phyloP scores from a whole-genome alignment of 2,888 invertebrate genomes.

The Drosophila mimetica region DNA sequence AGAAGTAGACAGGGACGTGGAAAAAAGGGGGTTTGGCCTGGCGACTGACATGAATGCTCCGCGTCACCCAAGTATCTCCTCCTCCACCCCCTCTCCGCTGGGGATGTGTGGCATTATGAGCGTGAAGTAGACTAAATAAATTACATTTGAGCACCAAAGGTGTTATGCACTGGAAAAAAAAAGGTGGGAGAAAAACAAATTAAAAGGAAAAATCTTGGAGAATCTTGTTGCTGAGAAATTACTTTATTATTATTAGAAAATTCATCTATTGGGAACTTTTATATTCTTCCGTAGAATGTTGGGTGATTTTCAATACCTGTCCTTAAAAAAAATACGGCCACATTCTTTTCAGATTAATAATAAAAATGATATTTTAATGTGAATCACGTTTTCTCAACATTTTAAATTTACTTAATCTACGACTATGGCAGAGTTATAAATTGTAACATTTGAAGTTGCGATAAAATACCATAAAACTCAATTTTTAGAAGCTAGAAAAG shows the following conservation, averaged over 20 bases:
- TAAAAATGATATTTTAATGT: no score
- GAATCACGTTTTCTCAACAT: no score
- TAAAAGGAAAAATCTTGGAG: neutral
- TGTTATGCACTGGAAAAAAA: slow-evolving; percentile 59
- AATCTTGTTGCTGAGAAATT: no score
- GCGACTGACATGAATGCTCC: slow-evolving; percentile 63
- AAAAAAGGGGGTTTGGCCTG: slow-evolving; percentile 7
- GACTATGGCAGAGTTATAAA: no score
- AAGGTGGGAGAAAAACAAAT: neutral
- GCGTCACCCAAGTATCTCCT: slow-evolving; percentile 10
- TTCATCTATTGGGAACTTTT: no score
- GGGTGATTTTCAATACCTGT: no score
- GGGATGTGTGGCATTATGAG: slow-evolving; percentile 70
- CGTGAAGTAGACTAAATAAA: slow-evolving; percentile 78
- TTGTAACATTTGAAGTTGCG: no score
- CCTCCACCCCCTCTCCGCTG: neutral
- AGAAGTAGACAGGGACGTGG: neutral
- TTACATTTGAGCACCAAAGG: slow-evolving; percentile 73
- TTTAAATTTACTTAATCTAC: neutral
- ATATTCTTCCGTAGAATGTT: no score
- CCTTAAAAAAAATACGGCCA: no score
- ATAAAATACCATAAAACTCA: slow-evolving; percentile 1
- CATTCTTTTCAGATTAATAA: no score
- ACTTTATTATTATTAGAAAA: no score
- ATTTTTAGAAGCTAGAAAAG: neutral